Evolutionary conservation across 2,888 invertebrate genomes (phyloP).

Genomic region (Adineta ricciae): DNA sequence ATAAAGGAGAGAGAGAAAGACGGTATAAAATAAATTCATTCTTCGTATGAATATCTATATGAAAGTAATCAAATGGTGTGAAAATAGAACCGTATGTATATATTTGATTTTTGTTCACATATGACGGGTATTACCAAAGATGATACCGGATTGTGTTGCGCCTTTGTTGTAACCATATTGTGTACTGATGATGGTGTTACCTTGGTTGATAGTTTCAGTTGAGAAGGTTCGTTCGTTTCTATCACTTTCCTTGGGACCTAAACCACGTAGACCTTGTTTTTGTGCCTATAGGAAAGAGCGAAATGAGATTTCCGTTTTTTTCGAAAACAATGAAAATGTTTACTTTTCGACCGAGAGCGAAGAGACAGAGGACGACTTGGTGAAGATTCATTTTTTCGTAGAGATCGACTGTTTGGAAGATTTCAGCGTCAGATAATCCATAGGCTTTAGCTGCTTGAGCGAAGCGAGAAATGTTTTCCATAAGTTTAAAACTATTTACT

Average conservation of each 20-base stretch:
- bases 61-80: not conserved
- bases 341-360: conserved; percentile 30
- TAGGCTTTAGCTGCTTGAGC: not conserved
- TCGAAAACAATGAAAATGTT: not conserved
- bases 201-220: conserved; percentile 18
- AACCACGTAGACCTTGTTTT: conserved; percentile 26
- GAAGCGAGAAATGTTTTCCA: conserved; percentile 28
- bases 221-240: conserved; percentile 23
- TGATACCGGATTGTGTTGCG: conserved; percentile 24
- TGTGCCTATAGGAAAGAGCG: not conserved
- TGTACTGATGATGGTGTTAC: conserved; percentile 17
- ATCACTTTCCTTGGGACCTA: conserved; percentile 30
- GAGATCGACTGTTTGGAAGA: conserved; percentile 33
- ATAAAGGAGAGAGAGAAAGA: not conserved
- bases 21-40: not conserved
- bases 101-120: not conserved
- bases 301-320: not conserved
- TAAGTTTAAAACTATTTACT: conserved; percentile 22
- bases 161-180: conserved; percentile 30
- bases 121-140: conserved; percentile 31
- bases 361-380: conserved; percentile 29
- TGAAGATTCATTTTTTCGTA: conserved; percentile 31
- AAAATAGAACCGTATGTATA: not conserved
- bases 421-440: conserved; percentile 27
- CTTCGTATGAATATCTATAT: not conserved